Evolutionary conservation across 1,140 invertebrate species (phyloP).

Genomic region (Eumaeus atala): DNA sequence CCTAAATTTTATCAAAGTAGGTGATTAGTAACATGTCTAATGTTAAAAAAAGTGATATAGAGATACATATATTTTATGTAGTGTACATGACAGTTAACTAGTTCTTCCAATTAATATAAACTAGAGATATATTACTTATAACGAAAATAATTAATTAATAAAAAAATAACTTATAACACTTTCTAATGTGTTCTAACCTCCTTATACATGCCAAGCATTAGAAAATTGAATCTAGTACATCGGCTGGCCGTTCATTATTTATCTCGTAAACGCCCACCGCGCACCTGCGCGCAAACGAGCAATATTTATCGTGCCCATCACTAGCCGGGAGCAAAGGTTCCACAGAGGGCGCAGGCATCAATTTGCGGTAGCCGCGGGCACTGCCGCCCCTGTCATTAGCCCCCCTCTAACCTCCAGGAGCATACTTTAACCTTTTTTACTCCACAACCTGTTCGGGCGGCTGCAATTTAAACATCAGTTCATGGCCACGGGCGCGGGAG

Average conservation of each 20-base stretch:
- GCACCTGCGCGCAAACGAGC: conserved; percentile 35
- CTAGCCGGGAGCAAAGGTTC: conserved; percentile 70
- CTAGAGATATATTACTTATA: too few relatives aligned
- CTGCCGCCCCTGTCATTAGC: conserved; percentile 69
- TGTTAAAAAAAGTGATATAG: too few relatives aligned
- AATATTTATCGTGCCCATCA: conserved; percentile 61
- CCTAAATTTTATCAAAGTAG: too few relatives aligned
- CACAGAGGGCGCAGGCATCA: conserved; percentile 66
- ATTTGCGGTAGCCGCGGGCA: conserved; percentile 68
- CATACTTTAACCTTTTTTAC: conserved; percentile 73
- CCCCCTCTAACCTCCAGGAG: conserved; percentile 45
- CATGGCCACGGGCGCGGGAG: conserved; percentile 60
- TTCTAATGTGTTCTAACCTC: too few relatives aligned
- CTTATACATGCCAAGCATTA: background rate
- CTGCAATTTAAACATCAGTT: conserved; percentile 62
- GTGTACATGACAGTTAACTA: too few relatives aligned
- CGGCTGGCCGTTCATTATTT: background rate
- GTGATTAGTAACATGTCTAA: too few relatives aligned
- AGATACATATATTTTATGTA: too few relatives aligned
- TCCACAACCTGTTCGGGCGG: conserved; percentile 65
- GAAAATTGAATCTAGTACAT: background rate
- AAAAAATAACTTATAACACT: too few relatives aligned
- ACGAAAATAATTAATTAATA: too few relatives aligned
- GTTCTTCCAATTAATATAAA: too few relatives aligned
- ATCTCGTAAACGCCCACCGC: conserved; percentile 25